Evolutionary conservation across 2,888 invertebrate species (phyloP), one percentile per base, ranked within the genome.

Genomic region (Exephanes ischioxanthus): DNA sequence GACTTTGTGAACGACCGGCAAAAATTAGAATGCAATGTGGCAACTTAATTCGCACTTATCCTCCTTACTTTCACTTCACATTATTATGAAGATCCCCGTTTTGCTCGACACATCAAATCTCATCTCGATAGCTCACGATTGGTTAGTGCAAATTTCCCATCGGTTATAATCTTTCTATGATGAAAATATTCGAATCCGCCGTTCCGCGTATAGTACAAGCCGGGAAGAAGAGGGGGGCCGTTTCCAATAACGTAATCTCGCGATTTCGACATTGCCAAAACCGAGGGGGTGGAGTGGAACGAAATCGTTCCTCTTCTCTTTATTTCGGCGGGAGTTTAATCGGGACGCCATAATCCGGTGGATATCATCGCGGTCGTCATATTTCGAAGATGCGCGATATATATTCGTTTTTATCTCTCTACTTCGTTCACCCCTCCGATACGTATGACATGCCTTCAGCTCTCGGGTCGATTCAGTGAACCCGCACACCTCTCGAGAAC

Each of bases 401-500:
- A 83, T 77, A 79, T 71, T 77, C 53, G 63, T 61, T 73, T 78
- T 66, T 73, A 67, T 80, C 78, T 71, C 61, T 48, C 71, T 51
- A 19, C 72, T 85, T 83, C 73, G 80, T 80, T 61, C 70, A 80
- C 76, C 76, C 66, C 26, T 66, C 73, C 16, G 26, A 5, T 73
- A 66, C 78, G 67, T 83, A 48, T 61, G 71, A 73, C 78, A n/a
- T 58, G 30, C 70, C 80, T 78, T 76, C 80, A 55, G 55, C 80
- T 83, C 81, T 80, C 78, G 78, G 41, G 72, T 80, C 71, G 76
- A 78, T 63, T 80, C 75, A 26, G 73, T 79, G 33, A 71, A 30
- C n/a, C 81, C 88, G 88, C 84, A 79, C 86, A 85, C 16, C 89
- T 89, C 89, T 89, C 87, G 87, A 87, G 89, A 88, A 89, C 89